These are phyloP conservation scores for Oegoconia quadripuncta DNA, from an alignment of 2,888 invertebrate species.

Conservation along the genomic window DNA sequence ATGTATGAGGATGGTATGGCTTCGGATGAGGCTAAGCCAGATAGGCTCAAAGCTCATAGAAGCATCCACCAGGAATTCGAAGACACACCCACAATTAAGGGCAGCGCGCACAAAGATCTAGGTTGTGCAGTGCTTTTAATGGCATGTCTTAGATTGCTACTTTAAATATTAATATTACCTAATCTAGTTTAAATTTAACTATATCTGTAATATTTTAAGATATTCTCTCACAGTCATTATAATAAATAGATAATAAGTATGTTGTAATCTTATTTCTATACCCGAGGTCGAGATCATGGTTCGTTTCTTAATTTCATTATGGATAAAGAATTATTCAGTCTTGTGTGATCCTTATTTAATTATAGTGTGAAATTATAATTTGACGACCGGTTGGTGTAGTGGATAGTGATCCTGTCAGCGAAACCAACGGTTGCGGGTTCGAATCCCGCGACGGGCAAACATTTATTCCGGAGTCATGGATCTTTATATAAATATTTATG, in stretches of 20 bases:
- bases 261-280: conserved; percentile 14
- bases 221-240: conserved; percentile 69
- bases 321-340: neutral
- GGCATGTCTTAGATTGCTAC: conserved; percentile 36
- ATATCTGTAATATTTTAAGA: conserved; percentile 35
- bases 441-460: too few relatives aligned
- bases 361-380: too few relatives aligned
- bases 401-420: too few relatives aligned
- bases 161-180: conserved; percentile 34
- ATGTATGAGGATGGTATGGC: conserved; percentile 54
- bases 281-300: neutral
- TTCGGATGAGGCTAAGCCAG: conserved; percentile 65
- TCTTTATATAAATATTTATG: too few relatives aligned
- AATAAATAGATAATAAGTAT: conserved; percentile 46
- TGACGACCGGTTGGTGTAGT: too few relatives aligned
- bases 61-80: conserved; percentile 43
- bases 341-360: neutral
- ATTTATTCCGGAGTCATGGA: too few relatives aligned
- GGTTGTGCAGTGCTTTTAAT: conserved; percentile 30
- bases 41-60: conserved; percentile 52
- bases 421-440: too few relatives aligned
- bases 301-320: neutral
- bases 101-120: conserved; percentile 32
- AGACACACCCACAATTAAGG: conserved; percentile 18
- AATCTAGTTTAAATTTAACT: conserved; percentile 23